These are phyloP conservation scores for Tetragnatha versicolor DNA, from an alignment of 1,140 invertebrate genomes.

Conservation along the genomic window DNA sequence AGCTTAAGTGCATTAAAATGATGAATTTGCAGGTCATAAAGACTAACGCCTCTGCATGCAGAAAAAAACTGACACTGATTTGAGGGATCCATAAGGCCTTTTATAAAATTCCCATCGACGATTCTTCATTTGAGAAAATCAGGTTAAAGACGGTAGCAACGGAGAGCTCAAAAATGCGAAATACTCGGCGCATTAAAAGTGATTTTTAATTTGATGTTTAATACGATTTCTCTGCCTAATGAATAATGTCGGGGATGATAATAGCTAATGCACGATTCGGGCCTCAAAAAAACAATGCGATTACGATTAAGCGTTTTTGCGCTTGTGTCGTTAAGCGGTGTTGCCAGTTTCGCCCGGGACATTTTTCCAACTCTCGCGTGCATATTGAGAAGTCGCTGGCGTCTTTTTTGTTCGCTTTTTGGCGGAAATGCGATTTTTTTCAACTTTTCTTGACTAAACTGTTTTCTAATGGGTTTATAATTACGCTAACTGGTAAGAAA, in stretches of 20 bases:
- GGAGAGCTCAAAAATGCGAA: background rate
- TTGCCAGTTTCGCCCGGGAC: background rate
- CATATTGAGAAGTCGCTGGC: conserved; percentile 17
- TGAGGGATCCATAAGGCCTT: no score
- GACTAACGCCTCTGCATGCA: no score
- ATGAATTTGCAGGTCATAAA: no score
- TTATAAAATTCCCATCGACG: no score
- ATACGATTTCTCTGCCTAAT: conserved; percentile 2
- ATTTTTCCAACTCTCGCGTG: background rate
- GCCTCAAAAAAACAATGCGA: conserved; percentile 1
- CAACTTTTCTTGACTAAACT: background rate
- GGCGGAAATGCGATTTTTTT: background rate
- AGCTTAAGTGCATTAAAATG: no score
- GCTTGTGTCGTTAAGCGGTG: conserved; percentile 12
- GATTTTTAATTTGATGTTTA: conserved; percentile 15
- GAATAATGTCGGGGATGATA: conserved; percentile 4
- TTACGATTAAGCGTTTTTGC: conserved; percentile 5
- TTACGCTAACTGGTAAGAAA: background rate
- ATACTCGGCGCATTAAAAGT: conserved; percentile 11
- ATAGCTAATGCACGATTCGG: background rate
- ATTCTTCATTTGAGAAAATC: no score
- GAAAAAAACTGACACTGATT: no score
- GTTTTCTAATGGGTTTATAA: conserved; percentile 28
- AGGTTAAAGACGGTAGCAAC: no score
- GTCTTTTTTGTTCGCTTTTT: background rate